Evolutionary conservation across 2,888 invertebrate species (phyloP).

Genomic region (Pycnomerus fuliginosus): DNA sequence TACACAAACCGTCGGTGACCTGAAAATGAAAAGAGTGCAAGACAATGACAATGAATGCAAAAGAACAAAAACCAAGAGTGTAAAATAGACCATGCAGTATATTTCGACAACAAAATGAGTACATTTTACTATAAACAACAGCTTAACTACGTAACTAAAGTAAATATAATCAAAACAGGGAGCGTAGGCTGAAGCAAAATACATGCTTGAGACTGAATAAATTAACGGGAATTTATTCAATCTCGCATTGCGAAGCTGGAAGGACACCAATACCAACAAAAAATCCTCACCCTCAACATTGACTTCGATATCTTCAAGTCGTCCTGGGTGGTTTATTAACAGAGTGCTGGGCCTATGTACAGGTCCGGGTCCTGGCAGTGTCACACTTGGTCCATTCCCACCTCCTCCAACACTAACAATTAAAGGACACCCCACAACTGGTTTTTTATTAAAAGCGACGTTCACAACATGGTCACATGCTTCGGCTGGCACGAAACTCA

Average conservation of each 20-base stretch:
- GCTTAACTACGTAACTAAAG: slow-evolving; percentile 12
- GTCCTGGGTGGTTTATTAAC: slow-evolving; percentile 77
- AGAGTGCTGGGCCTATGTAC: slow-evolving; percentile 70
- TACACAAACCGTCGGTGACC: slow-evolving; percentile 65
- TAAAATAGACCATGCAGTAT: slow-evolving; percentile 34
- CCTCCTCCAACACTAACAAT: slow-evolving; percentile 76
- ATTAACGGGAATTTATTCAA: slow-evolving; percentile 7
- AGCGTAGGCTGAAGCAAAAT: slow-evolving; percentile 8
- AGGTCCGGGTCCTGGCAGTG: slow-evolving; percentile 71
- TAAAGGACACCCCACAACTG: slow-evolving; percentile 87
- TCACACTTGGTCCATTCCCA: slow-evolving; percentile 66
- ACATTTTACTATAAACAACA: slow-evolving; percentile 22
- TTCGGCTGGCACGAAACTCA: slow-evolving; percentile 94
- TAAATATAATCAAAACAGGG: slow-evolving; percentile 1
- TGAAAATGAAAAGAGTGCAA: slow-evolving; percentile 57
- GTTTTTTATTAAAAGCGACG: slow-evolving; percentile 95
- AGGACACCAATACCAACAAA: slow-evolving; percentile 12
- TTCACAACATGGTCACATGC: slow-evolving; percentile 93
- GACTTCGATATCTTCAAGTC: slow-evolving; percentile 91
- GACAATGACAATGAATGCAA: slow-evolving; percentile 35
- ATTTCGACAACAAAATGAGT: slow-evolving; percentile 27
- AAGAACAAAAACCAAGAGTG: slow-evolving; percentile 37
- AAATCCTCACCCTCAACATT: slow-evolving; percentile 88
- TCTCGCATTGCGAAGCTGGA: slow-evolving; percentile 11
- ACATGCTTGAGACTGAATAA: slow-evolving; percentile 10